Evolutionary conservation across 1,140 invertebrate species (phyloP), one percentile per base, ranked within the genome.

Genomic region (Microplitis mediator): DNA sequence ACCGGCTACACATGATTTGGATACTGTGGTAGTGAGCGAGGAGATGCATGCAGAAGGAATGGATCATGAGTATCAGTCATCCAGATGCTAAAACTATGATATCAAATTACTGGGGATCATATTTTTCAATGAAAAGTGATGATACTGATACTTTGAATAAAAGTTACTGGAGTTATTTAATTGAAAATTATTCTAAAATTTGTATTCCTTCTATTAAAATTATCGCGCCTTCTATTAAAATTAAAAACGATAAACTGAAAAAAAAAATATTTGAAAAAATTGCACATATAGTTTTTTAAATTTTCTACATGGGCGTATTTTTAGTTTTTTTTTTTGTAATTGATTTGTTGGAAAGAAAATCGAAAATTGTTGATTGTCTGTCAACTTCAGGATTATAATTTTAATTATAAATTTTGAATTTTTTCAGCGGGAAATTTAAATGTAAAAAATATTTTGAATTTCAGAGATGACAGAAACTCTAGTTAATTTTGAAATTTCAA

Each of bases 21-120:
- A 94, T 84, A 91, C 93, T 0, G 87, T 95, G 35, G 90, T 92
- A 32, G 86, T 95, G 51, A 88, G 91, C 69, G 93, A 95, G 83
- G 94, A 95, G 86, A 86, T 95, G 79, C 84, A 90, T 66, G 90
- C 91, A 0, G 91, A 94, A 81, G 89, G 89, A 34, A 87, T 89
- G 75, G 68, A 81, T 54, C 78, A 87, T 84, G 60, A 69, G 78
- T 9, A 78, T 82, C 31, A 75, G 78, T 70, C 87, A 90, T 83
- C 84, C 86, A 0, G 88, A 91, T 80, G 78, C 86, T 78, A 80
- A 85, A 63, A 87, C 89, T 74, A 82, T 94, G 6, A 84, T 86
- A 52, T 94, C 93, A 0, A 86, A 88, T 3, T 77, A 85, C 61
- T 95, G 94, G 94, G 93, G 91, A 0, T 93, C 93, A 0, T 94